Percentiles rank a stretch among this genome's conserved stretches.
Conservation (phyloP, 2,888 invertebrate species). For the Sicus ferrugineus region DNA sequence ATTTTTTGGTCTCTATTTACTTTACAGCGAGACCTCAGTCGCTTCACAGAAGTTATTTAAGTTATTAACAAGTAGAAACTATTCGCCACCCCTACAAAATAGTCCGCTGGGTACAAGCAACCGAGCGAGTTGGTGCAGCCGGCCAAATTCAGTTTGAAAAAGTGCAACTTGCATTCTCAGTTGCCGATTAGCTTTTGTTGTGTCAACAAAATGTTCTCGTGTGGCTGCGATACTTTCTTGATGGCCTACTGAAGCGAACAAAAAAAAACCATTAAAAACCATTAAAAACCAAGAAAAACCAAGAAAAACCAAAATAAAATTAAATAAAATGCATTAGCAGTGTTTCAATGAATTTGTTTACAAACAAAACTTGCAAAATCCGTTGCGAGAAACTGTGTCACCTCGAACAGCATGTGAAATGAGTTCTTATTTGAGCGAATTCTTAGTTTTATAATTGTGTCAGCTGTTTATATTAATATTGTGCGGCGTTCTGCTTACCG, state of each 20-base stretch:
- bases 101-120: no score
- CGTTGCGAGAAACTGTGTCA: background rate
- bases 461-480: background rate
- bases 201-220: slow-evolving; percentile 29
- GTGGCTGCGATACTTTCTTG: background rate
- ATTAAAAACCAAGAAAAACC: background rate
- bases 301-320: slow-evolving; percentile 1
- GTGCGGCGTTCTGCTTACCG: slow-evolving; percentile 13
- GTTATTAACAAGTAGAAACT: no score
- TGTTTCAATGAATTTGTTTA: background rate
- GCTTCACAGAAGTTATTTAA: no score
- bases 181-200: slow-evolving; percentile 34
- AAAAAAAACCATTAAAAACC: background rate
- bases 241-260: background rate
- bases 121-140: background rate
- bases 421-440: no score
- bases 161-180: slow-evolving; percentile 32
- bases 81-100: no score
- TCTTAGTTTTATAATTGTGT: background rate
- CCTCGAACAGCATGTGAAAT: background rate
- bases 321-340: background rate
- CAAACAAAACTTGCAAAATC: background rate
- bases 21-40: no score
- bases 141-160: background rate
- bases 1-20: no score